phyloP scores from a whole-genome alignment of 2,113 vertebrate species.

The Mixornis gularis region DNA sequence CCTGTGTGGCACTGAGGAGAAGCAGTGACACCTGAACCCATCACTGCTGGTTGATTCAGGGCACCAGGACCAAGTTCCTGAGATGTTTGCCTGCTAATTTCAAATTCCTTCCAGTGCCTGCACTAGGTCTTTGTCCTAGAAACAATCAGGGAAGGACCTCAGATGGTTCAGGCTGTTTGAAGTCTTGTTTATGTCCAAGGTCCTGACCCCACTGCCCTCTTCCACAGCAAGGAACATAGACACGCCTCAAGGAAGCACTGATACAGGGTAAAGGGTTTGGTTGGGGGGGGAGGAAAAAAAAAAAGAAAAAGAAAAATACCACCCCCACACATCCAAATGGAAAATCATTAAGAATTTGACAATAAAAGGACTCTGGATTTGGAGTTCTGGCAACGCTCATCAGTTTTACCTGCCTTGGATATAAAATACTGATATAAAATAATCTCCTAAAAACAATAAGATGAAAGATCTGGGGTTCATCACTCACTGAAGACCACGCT shows the following conservation, averaged over 20 bases:
- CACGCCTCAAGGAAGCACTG: background rate
- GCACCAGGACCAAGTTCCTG: background rate
- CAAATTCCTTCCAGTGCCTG: background rate
- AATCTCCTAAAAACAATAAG: background rate
- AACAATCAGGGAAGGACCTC: background rate
- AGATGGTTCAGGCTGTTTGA: background rate
- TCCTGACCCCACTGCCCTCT: background rate
- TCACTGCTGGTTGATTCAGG: background rate
- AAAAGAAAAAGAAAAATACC: rapidly evolving
- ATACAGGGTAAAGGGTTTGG: background rate
- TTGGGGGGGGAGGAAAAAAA: rapidly evolving
- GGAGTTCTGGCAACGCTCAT: background rate
- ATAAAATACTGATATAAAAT: background rate
- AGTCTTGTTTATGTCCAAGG: background rate
- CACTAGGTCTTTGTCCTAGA: background rate
- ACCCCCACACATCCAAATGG: rapidly evolving
- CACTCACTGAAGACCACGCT: background rate
- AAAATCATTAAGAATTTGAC: background rate
- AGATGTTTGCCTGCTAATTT: background rate
- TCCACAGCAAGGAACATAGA: background rate
- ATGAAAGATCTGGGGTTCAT: background rate
- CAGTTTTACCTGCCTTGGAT: background rate
- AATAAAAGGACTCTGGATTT: background rate
- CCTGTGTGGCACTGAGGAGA: background rate
- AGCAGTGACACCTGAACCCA: background rate